Evolutionary conservation across 92 coral and sea anemone genomes (phyloP).

Genomic region (Chrysogorgia sp.): DNA sequence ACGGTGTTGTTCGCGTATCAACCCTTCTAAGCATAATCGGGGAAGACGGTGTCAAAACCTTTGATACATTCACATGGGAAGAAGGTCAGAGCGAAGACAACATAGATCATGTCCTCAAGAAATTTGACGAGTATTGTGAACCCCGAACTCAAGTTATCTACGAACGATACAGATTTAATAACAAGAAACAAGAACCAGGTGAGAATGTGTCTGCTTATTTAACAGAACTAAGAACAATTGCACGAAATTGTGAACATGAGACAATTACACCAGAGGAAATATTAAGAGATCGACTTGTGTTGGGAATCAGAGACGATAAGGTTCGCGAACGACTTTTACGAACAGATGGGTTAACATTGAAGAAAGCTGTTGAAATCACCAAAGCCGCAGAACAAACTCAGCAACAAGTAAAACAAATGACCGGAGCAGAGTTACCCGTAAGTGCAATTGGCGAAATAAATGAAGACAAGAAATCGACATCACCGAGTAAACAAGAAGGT

Average conservation of each 20-base stretch:
- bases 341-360: constrained; percentile 52
- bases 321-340: constrained; percentile 61
- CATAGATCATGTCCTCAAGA: constrained; percentile 38
- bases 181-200: constrained; percentile 63
- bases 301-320: constrained; percentile 58
- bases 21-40: constrained; percentile 59
- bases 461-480: no score
- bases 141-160: constrained; percentile 68
- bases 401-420: constrained; percentile 50
- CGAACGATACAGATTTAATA: constrained; percentile 65
- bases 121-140: constrained; percentile 62
- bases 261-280: constrained; percentile 53
- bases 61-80: constrained; percentile 62
- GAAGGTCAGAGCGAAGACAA: constrained; percentile 48
- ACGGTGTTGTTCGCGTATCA: constrained; percentile 54
- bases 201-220: constrained; percentile 57
- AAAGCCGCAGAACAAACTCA: constrained; percentile 65
- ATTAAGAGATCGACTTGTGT: constrained; percentile 52
- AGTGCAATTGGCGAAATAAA: background rate
- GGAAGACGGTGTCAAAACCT: constrained; percentile 54
- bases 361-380: constrained; percentile 62
- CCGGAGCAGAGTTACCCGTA: background rate
- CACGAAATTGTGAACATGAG: constrained; percentile 55
- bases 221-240: constrained; percentile 57
- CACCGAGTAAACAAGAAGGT: background rate